Evolutionary conservation across 2,888 invertebrate genomes (phyloP), one percentile per base, ranked within the genome.

Genomic region (Encarsia formosa): DNA sequence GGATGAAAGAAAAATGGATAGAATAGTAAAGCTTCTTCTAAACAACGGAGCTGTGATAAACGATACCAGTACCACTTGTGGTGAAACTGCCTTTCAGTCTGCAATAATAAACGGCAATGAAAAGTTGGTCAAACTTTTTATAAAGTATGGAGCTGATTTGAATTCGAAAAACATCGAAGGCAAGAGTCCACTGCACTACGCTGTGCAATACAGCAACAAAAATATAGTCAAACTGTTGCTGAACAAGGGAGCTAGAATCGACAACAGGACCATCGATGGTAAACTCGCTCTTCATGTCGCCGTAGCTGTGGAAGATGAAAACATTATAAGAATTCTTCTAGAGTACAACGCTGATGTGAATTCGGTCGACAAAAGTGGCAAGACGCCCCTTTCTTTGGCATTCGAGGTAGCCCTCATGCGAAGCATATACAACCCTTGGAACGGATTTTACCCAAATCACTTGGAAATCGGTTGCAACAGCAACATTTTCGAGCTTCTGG

Each of bases 201-300:
- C 79, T 0, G 80, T 82, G 5, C 80, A 80, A 63, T 80, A 79
- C 59, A 81, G 80, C 1, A 69, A 76, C 39, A 59, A 76, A 2
- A 77, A 78, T 24, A 72, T 84, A 13, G 80, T 80, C 0, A 70
- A 69, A 38, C 46, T 80, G 9, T 69, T 85, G 20, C 64, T 84
- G 40, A 76, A 79, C 45, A 70, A 78, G 60, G 83, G 83, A 20
- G 81, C 83, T 0, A 61, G 79, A 24, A 77, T 83, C 1, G 78
- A 84, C 63, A 78, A 80, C 0, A 81, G 82, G 0, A 84, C 83
- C 0, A 74, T 71, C 37, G 71, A 78, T 6, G 81, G 83, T 46
- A 81, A 80, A 57, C 83, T 82, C 3, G 81, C 85, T 0, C 68
- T 86, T 16, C 85, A 85, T 56, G 84, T 84, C 65, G 84, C 85